Base-by-base conservation (phyloP, 1,140 invertebrate species). In the Drosophila eugracilis region DNA sequence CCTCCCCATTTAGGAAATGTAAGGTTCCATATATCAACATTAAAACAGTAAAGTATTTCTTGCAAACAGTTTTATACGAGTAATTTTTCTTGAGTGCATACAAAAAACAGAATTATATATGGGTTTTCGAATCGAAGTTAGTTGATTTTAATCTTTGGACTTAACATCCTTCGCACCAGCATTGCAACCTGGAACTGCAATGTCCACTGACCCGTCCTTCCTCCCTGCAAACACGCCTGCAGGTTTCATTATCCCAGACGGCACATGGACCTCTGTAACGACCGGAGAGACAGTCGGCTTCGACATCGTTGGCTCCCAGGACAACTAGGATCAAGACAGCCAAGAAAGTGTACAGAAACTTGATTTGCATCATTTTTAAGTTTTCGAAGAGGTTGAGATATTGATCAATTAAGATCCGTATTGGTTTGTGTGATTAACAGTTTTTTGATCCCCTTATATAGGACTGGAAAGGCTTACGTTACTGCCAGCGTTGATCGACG, bases 161-260 rank as follows among this genome's bases (percentile, higher is more conserved):
- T 32, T 3, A 57, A 26, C 53, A 57, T 57, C 53, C 53, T 15
- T 57, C 53, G 26, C 53, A 57, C 53, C 53, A 57, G 14, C 53
- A 57, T 14, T 57, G 1, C 0, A 57, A 19, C 0, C 53, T 4
- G 14, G 53, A 0, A 3, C 53, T 57, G 44, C 53, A 57, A 1
- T 57, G 53, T 0, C 53, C 53, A 22, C 26, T 32, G 17, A 22
- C 6, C 3, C 41, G 41, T 21, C 53, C 17, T 32, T 57, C 53
- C 19, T 57, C 53, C 44, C 30, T 32, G 53, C 53, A 57, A 15
- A 57, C 2, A 0, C 53, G 26, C 0, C 53, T 24, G 19, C 53
- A 57, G 14, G 26, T 15, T 26, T 57, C 53, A n/a, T 22, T 22
- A 9, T 57, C 53, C 53, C 53, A 57, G 19, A 50, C 53, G 14